Percentiles rank a stretch among this genome's conserved stretches.
Evolutionary conservation across 1,140 invertebrate species (phyloP).

Genomic region (Penaeus chinensis): DNA sequence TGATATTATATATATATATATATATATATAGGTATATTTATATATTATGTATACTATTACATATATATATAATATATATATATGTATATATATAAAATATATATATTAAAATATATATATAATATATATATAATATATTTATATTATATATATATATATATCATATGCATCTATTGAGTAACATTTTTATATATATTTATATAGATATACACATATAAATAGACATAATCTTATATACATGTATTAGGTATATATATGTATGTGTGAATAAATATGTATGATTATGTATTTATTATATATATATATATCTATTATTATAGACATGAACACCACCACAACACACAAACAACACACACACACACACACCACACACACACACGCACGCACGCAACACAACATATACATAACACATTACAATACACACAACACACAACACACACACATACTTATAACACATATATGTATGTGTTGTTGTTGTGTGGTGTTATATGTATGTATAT

Average conservation of each 20-base stretch:
- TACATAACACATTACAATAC: not conserved
- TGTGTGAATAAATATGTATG: not conserved
- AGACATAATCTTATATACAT: not conserved
- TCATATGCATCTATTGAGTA: too few relatives aligned
- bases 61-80: too few relatives aligned
- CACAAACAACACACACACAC: not conserved
- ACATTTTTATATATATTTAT: not conserved
- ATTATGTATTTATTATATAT: not conserved
- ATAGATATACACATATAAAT: not conserved
- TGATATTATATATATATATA: too few relatives aligned
- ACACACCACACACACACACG: not conserved
- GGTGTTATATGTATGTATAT: conserved; percentile 8
- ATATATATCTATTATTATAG: conserved; percentile 18
- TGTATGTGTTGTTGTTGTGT: not conserved
- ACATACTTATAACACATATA: conserved; percentile 10
- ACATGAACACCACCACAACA: not conserved
- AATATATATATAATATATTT: too few relatives aligned
- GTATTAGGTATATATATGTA: not conserved
- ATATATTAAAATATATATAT: too few relatives aligned
- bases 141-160: too few relatives aligned
- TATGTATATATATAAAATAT: too few relatives aligned
- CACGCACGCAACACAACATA: not conserved
- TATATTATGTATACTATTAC: too few relatives aligned
- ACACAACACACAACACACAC: not conserved
- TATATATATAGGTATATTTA: too few relatives aligned